A percentile compares a stretch with the other conserved stretches of the same genome.
Evolutionary conservation across 2,888 invertebrate genomes (phyloP).

Genomic region (Lathronympha strigana): DNA sequence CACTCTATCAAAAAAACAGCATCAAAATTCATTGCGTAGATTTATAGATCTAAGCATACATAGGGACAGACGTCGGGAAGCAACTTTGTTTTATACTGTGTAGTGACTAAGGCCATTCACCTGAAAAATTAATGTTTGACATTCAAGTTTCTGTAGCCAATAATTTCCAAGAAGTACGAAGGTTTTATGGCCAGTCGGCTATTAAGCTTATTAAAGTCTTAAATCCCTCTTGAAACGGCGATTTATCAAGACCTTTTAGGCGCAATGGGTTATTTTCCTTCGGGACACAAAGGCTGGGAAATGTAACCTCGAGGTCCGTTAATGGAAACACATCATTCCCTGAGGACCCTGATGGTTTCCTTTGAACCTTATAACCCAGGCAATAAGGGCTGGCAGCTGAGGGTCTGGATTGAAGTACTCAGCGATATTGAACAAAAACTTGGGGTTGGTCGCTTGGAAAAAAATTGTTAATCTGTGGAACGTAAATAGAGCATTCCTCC

Average conservation of each 20-base stretch:
- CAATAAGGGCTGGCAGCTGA: background rate
- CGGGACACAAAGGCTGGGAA: constrained; percentile 29
- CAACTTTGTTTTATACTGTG: too few relatives aligned
- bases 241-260: constrained; percentile 21
- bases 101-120: too few relatives aligned
- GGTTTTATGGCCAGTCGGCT: constrained; percentile 3
- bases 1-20: too few relatives aligned
- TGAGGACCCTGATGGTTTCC: background rate
- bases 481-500: background rate
- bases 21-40: too few relatives aligned
- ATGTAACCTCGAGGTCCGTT: constrained; percentile 26
- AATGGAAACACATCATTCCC: constrained; percentile 38
- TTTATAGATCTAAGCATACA: too few relatives aligned
- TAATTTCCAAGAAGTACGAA: constrained; percentile 2
- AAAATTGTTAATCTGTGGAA: background rate
- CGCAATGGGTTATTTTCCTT: constrained; percentile 8
- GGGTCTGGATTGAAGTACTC: constrained; percentile 20
- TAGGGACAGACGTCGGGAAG: too few relatives aligned
- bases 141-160: background rate
- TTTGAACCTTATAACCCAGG: background rate
- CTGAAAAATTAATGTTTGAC: background rate
- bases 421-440: constrained; percentile 24
- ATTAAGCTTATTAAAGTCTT: constrained; percentile 21
- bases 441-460: constrained; percentile 7
- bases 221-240: constrained; percentile 16